Conservation (phyloP, 2,888 invertebrate genomes). For the Campaea margaritaria region DNA sequence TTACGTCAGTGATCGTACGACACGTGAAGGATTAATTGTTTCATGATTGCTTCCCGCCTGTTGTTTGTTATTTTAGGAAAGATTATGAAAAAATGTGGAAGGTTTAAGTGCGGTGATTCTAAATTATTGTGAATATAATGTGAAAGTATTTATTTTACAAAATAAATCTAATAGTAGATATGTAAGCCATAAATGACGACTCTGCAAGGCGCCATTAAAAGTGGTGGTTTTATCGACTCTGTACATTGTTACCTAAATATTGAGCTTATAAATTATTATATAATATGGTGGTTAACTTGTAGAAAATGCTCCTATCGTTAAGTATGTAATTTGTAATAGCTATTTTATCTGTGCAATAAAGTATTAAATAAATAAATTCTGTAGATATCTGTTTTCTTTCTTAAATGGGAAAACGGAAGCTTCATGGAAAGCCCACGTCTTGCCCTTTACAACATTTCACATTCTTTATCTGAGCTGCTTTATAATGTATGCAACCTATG, state of each 20-base stretch:
- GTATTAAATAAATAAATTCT: no score
- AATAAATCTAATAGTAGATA: no score
- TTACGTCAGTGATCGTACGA: not conserved
- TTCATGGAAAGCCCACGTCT: constrained; percentile 19
- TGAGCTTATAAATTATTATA: not conserved
- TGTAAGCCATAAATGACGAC: no score
- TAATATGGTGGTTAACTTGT: no score
- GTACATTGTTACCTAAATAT: not conserved
- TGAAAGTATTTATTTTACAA: not conserved
- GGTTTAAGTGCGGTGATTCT: constrained; percentile 4
- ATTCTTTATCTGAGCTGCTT: constrained; percentile 7
- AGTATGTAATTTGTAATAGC: no score
- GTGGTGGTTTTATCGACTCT: not conserved
- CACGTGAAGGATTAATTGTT: not conserved
- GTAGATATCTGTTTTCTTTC: not conserved
- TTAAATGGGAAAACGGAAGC: constrained; percentile 21
- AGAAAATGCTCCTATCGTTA: no score
- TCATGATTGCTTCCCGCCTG: not conserved
- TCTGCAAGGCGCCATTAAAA: not conserved
- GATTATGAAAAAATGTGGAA: not conserved
- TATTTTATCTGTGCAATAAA: no score
- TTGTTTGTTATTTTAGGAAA: not conserved
- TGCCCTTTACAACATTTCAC: constrained; percentile 7
- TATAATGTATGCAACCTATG: not conserved
- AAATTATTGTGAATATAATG: not conserved